phyloP scores from a whole-genome alignment of 2,113 vertebrate species.

The Agapornis roseicollis region DNA sequence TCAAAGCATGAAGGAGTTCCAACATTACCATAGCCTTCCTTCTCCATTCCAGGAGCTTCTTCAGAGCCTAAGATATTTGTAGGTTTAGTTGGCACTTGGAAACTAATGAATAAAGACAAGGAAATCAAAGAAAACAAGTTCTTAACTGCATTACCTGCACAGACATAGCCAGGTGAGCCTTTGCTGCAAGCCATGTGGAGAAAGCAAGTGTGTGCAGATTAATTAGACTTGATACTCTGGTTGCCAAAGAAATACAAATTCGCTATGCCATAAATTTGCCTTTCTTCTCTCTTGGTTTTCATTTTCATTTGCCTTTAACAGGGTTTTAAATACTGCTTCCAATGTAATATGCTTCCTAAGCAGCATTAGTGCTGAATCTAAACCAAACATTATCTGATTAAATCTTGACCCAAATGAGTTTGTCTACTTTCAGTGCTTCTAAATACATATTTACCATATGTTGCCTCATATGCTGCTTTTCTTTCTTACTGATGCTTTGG shows the following conservation, averaged over 20 bases:
- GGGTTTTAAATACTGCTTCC: conserved; percentile 33
- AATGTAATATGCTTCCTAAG: conserved; percentile 46
- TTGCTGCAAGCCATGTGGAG: not conserved
- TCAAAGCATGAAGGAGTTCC: not conserved
- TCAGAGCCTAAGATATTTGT: not conserved
- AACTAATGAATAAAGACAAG: not conserved
- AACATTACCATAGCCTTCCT: not conserved
- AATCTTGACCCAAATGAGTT: conserved; percentile 69
- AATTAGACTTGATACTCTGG: not conserved
- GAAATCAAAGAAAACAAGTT: not conserved
- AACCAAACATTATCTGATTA: conserved; percentile 66
- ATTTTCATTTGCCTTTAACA: not conserved
- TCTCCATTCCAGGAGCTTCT: not conserved
- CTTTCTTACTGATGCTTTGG: conserved; percentile 11
- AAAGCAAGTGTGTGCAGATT: not conserved
- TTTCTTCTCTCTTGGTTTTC: not conserved
- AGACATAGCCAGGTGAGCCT: not conserved
- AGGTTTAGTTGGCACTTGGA: not conserved
- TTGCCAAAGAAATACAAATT: not conserved
- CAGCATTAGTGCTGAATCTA: conserved; percentile 48
- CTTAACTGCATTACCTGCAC: not conserved
- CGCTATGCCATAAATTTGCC: not conserved
- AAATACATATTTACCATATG: conserved; percentile 71
- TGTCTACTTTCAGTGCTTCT: conserved; percentile 54
- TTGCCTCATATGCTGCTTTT: conserved; percentile 62